A percentile compares a stretch with the other conserved stretches of the same genome.
phyloP scores from a whole-genome alignment of 2,113 vertebrate species.

The Mesitornis unicolor region DNA sequence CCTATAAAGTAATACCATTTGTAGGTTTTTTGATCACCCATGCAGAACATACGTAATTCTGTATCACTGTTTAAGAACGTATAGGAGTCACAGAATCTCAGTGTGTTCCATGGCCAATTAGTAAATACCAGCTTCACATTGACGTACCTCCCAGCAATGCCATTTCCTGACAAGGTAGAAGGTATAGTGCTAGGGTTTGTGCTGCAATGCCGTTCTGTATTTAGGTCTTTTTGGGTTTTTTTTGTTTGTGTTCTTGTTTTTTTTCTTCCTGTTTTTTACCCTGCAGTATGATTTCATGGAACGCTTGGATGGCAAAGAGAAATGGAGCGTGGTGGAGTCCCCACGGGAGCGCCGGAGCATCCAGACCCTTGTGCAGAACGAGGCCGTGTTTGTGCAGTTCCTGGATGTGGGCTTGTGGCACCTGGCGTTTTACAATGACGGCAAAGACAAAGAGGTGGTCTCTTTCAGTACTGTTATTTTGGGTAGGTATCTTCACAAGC shows the following conservation, averaged over 20 bases:
- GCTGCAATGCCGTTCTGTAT: background rate
- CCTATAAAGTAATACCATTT: background rate
- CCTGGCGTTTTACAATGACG: slow-evolving; percentile 97
- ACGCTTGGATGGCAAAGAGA: slow-evolving; percentile 95
- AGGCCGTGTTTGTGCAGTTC: slow-evolving; percentile 96
- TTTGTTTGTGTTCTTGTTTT: background rate
- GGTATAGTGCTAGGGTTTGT: background rate
- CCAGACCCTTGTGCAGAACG: slow-evolving; percentile 96
- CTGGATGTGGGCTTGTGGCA: slow-evolving; percentile 95
- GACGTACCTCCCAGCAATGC: background rate
- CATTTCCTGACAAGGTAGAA: background rate
- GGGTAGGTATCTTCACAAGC: slow-evolving; percentile 75
- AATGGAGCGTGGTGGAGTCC: slow-evolving; percentile 97
- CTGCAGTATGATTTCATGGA: slow-evolving; percentile 98
- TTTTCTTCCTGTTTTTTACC: background rate
- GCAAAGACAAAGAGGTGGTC: slow-evolving; percentile 92
- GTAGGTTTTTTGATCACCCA: background rate
- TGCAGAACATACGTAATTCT: background rate
- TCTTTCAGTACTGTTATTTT: slow-evolving; percentile 92
- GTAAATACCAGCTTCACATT: background rate
- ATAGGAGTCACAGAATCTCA: background rate
- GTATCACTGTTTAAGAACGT: background rate
- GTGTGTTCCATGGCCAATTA: background rate
- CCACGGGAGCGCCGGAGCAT: slow-evolving; percentile 91
- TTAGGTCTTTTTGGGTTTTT: background rate